Conservation (phyloP, 2,888 invertebrate genomes). For the Meiosimyza platycephala region DNA sequence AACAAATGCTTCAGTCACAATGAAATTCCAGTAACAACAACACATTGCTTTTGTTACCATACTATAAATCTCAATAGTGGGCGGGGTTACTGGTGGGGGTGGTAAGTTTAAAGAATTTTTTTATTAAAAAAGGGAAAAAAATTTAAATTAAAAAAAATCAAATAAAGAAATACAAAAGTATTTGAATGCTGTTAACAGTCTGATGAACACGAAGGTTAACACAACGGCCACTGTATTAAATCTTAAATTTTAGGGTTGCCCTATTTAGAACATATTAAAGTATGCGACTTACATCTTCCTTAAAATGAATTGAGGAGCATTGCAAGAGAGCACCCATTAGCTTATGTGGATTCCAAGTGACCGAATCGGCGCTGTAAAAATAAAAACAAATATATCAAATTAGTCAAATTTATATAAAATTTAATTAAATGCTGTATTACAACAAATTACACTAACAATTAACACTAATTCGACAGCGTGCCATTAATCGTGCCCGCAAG, state of each 20-base stretch:
- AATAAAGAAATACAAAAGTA: not conserved
- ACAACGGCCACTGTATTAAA: too few relatives aligned
- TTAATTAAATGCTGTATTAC: conserved; percentile 57
- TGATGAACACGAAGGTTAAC: too few relatives aligned
- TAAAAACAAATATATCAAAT: conserved; percentile 36
- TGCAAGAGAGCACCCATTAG: conserved; percentile 97
- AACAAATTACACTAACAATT: conserved; percentile 63
- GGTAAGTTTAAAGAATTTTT: conserved; percentile 8
- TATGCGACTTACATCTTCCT: conserved; percentile 83
- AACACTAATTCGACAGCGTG: conserved; percentile 55
- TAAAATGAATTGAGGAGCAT: conserved; percentile 97
- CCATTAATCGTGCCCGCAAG: conserved; percentile 23
- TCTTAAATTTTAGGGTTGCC: too few relatives aligned
- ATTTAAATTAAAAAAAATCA: conserved; percentile 19
- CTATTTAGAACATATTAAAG: too few relatives aligned
- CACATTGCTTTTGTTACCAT: conserved; percentile 10
- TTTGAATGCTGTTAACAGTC: not conserved
- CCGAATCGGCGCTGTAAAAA: conserved; percentile 86
- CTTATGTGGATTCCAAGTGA: conserved; percentile 99
- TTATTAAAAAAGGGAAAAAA: conserved; percentile 24
- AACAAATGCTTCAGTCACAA: conserved; percentile 8
- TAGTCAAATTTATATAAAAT: conserved; percentile 31
- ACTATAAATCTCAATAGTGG: conserved; percentile 20
- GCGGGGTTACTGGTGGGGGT: conserved; percentile 18
- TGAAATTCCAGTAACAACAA: conserved; percentile 14